Percentiles rank a stretch among this genome's conserved stretches.
Conservation (phyloP, 2,113 vertebrate genomes). For the Phasianus colchicus region DNA sequence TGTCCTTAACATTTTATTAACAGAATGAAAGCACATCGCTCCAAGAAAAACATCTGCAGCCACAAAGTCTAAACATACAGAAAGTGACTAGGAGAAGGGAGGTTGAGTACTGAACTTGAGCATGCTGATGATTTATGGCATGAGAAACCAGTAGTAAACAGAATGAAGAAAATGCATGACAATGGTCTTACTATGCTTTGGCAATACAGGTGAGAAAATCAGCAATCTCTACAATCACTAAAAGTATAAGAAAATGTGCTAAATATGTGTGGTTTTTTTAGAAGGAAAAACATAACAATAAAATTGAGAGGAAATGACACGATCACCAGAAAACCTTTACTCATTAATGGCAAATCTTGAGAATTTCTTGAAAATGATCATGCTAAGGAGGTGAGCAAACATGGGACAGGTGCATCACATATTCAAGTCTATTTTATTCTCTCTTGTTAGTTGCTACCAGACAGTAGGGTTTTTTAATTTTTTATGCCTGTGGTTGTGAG, state of each 20-base stretch:
- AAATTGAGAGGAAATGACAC: not conserved
- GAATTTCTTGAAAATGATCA: not conserved
- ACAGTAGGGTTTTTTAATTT: not conserved
- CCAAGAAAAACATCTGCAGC: not conserved
- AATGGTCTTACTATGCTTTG: not conserved
- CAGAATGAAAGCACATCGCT: not conserved
- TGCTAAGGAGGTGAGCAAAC: not conserved
- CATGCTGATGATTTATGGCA: not conserved
- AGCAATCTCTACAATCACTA: not conserved
- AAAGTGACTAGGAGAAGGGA: not conserved
- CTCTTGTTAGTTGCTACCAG: not conserved
- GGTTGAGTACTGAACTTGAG: not conserved
- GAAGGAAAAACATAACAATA: not conserved
- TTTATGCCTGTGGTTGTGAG: not conserved
- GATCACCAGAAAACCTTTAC: not conserved
- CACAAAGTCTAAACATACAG: not conserved
- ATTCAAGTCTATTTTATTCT: not conserved
- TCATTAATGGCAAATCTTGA: not conserved
- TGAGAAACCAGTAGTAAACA: not conserved
- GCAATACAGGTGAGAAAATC: not conserved
- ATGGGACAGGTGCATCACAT: not conserved
- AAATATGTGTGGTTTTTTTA: not conserved
- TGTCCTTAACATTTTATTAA: not conserved
- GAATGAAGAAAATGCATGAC: not conserved
- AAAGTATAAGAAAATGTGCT: not conserved